These are phyloP conservation scores for Atractosteus spatula DNA, from an alignment of 2,113 vertebrate species.

Conservation along the genomic window DNA sequence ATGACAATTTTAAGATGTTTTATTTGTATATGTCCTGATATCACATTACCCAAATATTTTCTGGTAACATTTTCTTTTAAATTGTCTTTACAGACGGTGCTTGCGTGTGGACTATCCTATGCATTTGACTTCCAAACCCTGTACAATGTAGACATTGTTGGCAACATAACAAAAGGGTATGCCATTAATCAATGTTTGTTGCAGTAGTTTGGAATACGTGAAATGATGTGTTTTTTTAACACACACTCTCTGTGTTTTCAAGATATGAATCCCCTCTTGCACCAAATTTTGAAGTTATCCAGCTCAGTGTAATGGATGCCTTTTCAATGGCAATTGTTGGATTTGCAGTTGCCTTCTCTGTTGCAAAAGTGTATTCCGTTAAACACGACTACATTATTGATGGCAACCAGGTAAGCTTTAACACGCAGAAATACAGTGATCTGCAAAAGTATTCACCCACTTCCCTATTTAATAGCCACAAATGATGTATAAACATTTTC, in stretches of 20 bases:
- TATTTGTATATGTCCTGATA: too few species aligned
- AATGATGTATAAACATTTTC: too few species aligned
- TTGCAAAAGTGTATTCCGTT: slow-evolving; percentile 88
- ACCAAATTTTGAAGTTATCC: slow-evolving; percentile 66
- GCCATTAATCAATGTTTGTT: slow-evolving; percentile 29
- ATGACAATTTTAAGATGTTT: too few species aligned
- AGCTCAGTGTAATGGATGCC: slow-evolving; percentile 67
- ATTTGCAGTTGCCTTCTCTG: slow-evolving; percentile 88
- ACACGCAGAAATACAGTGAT: too few species aligned
- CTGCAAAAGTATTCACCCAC: too few species aligned
- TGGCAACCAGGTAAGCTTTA: slow-evolving; percentile 79
- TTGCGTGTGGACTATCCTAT: slow-evolving; percentile 84
- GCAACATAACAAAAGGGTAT: slow-evolving; percentile 80
- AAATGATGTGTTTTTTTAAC: too few species aligned
- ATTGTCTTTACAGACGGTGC: slow-evolving; percentile 74
- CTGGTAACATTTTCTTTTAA: too few species aligned
- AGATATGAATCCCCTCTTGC: slow-evolving; percentile 77
- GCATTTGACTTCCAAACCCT: slow-evolving; percentile 69
- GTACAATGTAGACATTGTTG: slow-evolving; percentile 72
- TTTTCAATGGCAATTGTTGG: slow-evolving; percentile 86
- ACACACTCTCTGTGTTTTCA: slow-evolving; percentile 29
- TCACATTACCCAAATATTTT: too few species aligned
- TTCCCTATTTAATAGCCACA: too few species aligned
- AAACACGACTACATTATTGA: slow-evolving; percentile 90
- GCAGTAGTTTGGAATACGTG: not conserved